Conservation (phyloP, 1,140 invertebrate genomes). For the Polypedilum vanderplanki region DNA sequence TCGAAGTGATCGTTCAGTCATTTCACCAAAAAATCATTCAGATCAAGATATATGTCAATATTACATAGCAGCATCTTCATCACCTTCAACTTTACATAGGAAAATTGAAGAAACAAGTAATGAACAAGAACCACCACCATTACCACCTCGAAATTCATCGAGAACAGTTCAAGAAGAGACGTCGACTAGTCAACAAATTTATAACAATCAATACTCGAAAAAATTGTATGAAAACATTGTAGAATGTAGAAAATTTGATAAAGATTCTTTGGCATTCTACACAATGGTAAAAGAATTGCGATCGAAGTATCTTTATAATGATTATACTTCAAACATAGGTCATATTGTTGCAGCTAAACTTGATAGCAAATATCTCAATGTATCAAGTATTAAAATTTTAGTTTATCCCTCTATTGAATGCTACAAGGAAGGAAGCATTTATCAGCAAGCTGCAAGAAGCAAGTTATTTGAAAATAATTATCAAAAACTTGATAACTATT, state of each 20-base stretch:
- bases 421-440: conserved; percentile 42
- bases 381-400: conserved; percentile 77
- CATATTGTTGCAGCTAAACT: conserved; percentile 75
- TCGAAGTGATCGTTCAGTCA: conserved; percentile 54
- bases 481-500: conserved; percentile 45
- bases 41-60: conserved; percentile 47
- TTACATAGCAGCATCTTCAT: conserved; percentile 46
- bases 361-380: conserved; percentile 64
- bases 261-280: conserved; percentile 70
- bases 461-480: conserved; percentile 30
- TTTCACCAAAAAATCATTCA: conserved; percentile 52
- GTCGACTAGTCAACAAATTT: neutral
- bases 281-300: conserved; percentile 56
- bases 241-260: conserved; percentile 59
- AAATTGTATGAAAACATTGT: conserved; percentile 66
- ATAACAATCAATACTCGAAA: conserved; percentile 37
- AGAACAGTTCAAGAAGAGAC: neutral
- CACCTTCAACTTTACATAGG: no score
- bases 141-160: conserved; percentile 49
- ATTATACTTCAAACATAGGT: conserved; percentile 67
- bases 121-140: conserved; percentile 40
- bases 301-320: conserved; percentile 58
- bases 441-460: neutral
- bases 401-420: conserved; percentile 60
- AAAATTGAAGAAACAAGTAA: conserved; percentile 35